phyloP scores from a whole-genome alignment of 1,140 invertebrate genomes.

The Hermatobates lingyangjiaoensis region DNA sequence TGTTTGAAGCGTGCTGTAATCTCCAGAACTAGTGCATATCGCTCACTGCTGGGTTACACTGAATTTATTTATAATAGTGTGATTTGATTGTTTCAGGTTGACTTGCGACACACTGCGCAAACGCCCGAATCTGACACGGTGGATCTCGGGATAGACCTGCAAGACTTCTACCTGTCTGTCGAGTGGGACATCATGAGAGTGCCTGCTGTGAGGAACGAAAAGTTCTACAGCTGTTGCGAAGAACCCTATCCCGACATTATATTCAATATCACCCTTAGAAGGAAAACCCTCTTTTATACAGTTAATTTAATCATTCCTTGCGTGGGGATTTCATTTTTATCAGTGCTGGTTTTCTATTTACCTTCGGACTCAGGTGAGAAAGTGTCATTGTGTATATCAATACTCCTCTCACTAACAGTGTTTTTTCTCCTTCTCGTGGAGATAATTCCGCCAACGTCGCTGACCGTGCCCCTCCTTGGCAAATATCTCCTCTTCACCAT shows the following conservation, averaged over 20 bases:
- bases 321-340: slow-evolving; percentile 90
- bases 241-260: slow-evolving; percentile 88
- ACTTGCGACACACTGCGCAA: slow-evolving; percentile 75
- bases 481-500: slow-evolving; percentile 99
- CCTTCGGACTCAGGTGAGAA: slow-evolving; percentile 97
- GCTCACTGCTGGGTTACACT: too few relatives aligned
- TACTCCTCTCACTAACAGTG: slow-evolving; percentile 93
- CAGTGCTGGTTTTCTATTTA: slow-evolving; percentile 94
- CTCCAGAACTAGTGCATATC: too few relatives aligned
- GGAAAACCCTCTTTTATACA: slow-evolving; percentile 94
- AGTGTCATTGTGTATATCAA: slow-evolving; percentile 93
- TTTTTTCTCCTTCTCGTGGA: slow-evolving; percentile 95
- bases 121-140: slow-evolving; percentile 59
- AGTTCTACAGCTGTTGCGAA: slow-evolving; percentile 73
- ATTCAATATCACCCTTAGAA: slow-evolving; percentile 88
- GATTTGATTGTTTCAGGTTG: slow-evolving; percentile 44
- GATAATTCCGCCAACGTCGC: slow-evolving; percentile 97
- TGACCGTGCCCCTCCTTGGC: slow-evolving; percentile 90
- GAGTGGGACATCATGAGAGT: slow-evolving; percentile 96
- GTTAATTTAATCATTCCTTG: slow-evolving; percentile 84
- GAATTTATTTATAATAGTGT: too few relatives aligned
- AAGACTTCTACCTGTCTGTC: slow-evolving; percentile 86
- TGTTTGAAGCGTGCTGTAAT: too few relatives aligned
- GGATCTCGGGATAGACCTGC: slow-evolving; percentile 75
- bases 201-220: slow-evolving; percentile 70